A percentile compares a stretch with the other conserved stretches of the same genome.
Evolutionary conservation across 1,140 invertebrate species (phyloP).

Genomic region (Neodiprion lecontei): DNA sequence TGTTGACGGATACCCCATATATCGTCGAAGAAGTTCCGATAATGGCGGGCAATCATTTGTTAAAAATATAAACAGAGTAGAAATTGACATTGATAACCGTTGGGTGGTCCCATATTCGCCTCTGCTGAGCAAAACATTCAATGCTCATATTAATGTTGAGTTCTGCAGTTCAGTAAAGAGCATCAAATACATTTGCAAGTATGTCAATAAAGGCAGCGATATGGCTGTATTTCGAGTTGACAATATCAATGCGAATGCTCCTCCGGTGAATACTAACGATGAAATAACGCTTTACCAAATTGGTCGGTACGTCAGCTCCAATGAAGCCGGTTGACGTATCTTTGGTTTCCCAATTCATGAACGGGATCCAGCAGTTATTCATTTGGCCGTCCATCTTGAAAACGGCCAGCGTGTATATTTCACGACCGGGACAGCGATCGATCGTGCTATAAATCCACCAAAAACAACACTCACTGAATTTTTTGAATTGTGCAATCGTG

Average conservation of each 20-base stretch:
- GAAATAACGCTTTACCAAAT: slow-evolving; percentile 49
- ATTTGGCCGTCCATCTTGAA: slow-evolving; percentile 50
- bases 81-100: slow-evolving; percentile 51
- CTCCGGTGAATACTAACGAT: slow-evolving; percentile 36
- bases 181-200: slow-evolving; percentile 62
- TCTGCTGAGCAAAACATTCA: slow-evolving; percentile 56
- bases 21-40: slow-evolving; percentile 34
- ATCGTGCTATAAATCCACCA: slow-evolving; percentile 39
- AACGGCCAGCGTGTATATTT: slow-evolving; percentile 57
- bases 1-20: slow-evolving; percentile 49
- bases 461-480: slow-evolving; percentile 55
- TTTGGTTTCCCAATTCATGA: slow-evolving; percentile 54
- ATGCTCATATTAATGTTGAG: slow-evolving; percentile 62
- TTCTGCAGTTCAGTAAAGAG: slow-evolving; percentile 61
- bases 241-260: slow-evolving; percentile 7
- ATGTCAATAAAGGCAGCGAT: slow-evolving; percentile 57
- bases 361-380: slow-evolving; percentile 43
- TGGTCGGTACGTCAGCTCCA: slow-evolving; percentile 44
- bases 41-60: slow-evolving; percentile 36
- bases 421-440: slow-evolving; percentile 36
- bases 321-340: slow-evolving; percentile 56
- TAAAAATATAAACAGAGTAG: slow-evolving; percentile 38
- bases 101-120: slow-evolving; percentile 63
- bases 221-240: slow-evolving; percentile 42
- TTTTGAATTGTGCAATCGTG: slow-evolving; percentile 45